Percentiles rank a stretch among this genome's conserved stretches.
These are phyloP conservation scores for Bhutanitis thaidina DNA, from an alignment of 2,888 invertebrate genomes.

Conservation along the genomic window DNA sequence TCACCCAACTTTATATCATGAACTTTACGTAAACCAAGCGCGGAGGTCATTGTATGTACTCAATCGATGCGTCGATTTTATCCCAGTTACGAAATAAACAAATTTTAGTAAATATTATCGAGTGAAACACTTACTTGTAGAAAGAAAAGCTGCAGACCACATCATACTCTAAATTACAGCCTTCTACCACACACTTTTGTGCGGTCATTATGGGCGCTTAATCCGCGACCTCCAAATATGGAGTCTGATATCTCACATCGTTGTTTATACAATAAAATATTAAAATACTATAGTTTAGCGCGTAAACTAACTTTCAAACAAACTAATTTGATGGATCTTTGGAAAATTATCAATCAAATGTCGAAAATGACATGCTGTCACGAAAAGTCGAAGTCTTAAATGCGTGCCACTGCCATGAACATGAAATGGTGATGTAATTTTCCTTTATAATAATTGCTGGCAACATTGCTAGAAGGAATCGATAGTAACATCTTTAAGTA, in stretches of 20 bases:
- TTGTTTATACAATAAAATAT: constrained; percentile 47
- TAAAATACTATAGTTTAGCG: constrained; percentile 70
- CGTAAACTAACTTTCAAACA: constrained; percentile 77
- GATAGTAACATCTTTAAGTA: not conserved
- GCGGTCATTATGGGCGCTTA: constrained; percentile 61
- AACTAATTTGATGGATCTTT: constrained; percentile 78
- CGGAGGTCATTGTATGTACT: constrained; percentile 29
- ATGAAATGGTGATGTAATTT: constrained; percentile 77
- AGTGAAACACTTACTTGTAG: constrained; percentile 68
- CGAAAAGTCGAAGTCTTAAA: constrained; percentile 76
- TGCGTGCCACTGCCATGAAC: constrained; percentile 48
- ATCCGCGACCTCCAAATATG: constrained; percentile 52
- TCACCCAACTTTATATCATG: constrained; percentile 7
- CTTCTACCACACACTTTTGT: constrained; percentile 73
- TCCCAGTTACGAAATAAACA: constrained; percentile 8
- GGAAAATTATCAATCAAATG: constrained; percentile 80
- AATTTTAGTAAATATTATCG: constrained; percentile 23
- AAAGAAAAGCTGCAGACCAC: constrained; percentile 76
- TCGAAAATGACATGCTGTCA: constrained; percentile 80
- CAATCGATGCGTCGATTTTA: constrained; percentile 5
- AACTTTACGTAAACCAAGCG: constrained; percentile 10
- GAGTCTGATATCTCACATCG: constrained; percentile 64
- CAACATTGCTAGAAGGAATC: constrained; percentile 40
- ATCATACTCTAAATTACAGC: constrained; percentile 74
- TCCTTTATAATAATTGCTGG: constrained; percentile 45